Evolutionary conservation across 2,113 vertebrate genomes (phyloP).

Genomic region (Ptilonorhynchus violaceus): DNA sequence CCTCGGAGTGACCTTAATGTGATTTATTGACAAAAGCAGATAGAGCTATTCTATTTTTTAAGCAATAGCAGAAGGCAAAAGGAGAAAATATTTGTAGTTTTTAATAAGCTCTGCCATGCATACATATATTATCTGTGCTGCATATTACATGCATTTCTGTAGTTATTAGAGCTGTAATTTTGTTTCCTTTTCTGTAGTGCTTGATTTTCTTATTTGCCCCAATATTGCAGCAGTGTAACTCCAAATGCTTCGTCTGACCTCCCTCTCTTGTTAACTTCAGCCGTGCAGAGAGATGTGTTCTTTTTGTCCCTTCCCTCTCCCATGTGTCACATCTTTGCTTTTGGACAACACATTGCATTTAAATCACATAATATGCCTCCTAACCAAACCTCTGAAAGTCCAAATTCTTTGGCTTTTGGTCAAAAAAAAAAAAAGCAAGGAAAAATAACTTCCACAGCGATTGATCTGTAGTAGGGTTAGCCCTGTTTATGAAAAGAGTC

Average conservation of each 20-base stretch:
- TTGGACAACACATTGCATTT: background rate
- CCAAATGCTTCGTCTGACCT: background rate
- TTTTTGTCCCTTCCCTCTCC: background rate
- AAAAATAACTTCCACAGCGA: background rate
- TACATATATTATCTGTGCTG: background rate
- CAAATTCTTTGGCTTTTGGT: background rate
- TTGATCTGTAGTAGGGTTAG: background rate
- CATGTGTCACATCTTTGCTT: background rate
- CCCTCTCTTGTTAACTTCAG: background rate
- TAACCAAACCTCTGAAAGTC: background rate
- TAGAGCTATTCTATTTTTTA: background rate
- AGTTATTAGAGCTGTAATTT: background rate
- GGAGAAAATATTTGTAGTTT: background rate
- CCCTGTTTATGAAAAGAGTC: background rate
- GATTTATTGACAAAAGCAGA: slow-evolving; percentile 37
- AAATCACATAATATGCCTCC: background rate
- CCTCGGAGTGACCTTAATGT: slow-evolving; percentile 23
- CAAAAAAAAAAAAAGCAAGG: background rate
- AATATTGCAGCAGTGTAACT: background rate
- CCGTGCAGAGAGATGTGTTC: background rate
- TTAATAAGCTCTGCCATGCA: background rate
- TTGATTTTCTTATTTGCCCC: background rate
- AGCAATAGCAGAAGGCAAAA: background rate
- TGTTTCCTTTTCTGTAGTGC: background rate
- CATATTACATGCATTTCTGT: background rate